Conservation (phyloP, 2,888 invertebrate genomes). For the Desoria tigrina region DNA sequence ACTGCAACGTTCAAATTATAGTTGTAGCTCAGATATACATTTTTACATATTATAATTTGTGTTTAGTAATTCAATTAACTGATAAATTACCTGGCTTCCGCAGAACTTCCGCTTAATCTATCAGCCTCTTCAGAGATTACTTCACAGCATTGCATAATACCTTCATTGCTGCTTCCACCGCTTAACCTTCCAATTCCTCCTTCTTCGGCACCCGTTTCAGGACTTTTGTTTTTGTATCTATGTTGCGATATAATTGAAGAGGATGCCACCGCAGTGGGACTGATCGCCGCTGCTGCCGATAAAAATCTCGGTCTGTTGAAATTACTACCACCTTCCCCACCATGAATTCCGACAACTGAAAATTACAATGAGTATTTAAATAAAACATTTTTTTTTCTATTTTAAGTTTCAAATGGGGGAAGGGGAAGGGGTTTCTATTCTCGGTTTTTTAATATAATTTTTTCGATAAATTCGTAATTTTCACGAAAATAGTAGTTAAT, state of each 20-base stretch:
- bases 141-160: constrained; percentile 49
- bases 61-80: too few species aligned
- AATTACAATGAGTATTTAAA: too few species aligned
- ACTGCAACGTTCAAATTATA: too few species aligned
- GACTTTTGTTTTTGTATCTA: constrained; percentile 50
- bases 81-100: too few species aligned
- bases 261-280: constrained; percentile 51
- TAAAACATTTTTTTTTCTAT: too few species aligned
- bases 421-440: too few species aligned
- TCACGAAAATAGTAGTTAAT: too few species aligned
- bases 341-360: constrained; percentile 46
- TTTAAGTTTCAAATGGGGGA: too few species aligned
- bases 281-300: constrained; percentile 52
- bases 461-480: too few species aligned
- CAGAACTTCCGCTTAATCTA: constrained; percentile 49
- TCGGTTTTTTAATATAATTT: too few species aligned
- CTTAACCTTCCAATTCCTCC: constrained; percentile 46
- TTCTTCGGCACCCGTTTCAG: constrained; percentile 41
- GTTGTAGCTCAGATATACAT: too few species aligned
- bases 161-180: constrained; percentile 51
- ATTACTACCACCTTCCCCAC: constrained; percentile 46
- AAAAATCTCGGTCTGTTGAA: constrained; percentile 52
- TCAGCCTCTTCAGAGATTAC: constrained; percentile 52
- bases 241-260: constrained; percentile 52
- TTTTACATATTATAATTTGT: too few species aligned